These are phyloP conservation scores for Clangula hyemalis DNA, from an alignment of 2,797 vertebrate species.

Conservation along the genomic window DNA sequence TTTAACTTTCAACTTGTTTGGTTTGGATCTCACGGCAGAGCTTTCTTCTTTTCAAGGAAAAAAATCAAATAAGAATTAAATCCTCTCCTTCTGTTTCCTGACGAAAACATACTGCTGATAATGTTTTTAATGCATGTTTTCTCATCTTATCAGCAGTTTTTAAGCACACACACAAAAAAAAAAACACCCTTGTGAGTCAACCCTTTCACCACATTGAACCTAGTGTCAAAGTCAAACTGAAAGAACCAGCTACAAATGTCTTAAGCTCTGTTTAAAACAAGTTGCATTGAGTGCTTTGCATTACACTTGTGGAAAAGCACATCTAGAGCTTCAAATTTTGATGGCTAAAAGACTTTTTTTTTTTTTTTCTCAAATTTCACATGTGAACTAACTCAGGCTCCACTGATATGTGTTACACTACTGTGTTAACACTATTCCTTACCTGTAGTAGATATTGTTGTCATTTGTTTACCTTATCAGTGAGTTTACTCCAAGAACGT, in stretches of 20 bases:
- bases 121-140: background rate
- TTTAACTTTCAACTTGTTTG: background rate
- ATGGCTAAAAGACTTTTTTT: background rate
- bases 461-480: background rate
- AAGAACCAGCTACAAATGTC: background rate
- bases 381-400: background rate
- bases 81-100: background rate
- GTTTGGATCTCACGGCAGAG: background rate
- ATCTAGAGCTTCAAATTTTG: background rate
- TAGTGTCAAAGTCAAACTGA: background rate
- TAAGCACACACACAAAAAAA: background rate
- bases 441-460: background rate
- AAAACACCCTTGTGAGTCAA: background rate
- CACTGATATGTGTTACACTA: rapidly evolving
- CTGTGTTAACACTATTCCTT: background rate
- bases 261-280: background rate
- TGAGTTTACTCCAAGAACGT: background rate
- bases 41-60: background rate
- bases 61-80: background rate
- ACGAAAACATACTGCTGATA: background rate
- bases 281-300: background rate
- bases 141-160: background rate
- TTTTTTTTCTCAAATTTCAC: background rate
- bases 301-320: background rate
- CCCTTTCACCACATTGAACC: background rate